These are phyloP conservation scores for Turdus rufiventris DNA, from an alignment of 2,113 vertebrate genomes.

Conservation along the genomic window DNA sequence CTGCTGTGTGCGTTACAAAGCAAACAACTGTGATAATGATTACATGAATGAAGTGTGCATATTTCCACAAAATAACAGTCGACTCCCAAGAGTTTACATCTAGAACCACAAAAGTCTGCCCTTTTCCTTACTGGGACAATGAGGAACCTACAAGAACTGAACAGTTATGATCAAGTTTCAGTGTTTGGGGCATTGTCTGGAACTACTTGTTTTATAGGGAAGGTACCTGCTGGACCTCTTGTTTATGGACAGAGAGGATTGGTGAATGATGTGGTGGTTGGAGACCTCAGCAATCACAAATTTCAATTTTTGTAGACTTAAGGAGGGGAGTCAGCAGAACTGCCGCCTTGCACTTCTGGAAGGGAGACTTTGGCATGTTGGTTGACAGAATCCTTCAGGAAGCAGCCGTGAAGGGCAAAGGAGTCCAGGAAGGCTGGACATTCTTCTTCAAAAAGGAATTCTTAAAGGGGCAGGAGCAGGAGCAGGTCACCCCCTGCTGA, in stretches of 20 bases:
- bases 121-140: not conserved
- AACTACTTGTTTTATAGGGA: not conserved
- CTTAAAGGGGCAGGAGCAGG: not conserved
- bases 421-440: not conserved
- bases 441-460: not conserved
- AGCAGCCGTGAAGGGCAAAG: not conserved
- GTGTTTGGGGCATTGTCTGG: not conserved
- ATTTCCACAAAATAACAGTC: not conserved
- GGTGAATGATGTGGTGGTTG: not conserved
- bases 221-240: not conserved
- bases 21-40: not conserved
- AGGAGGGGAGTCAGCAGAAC: not conserved
- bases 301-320: not conserved
- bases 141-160: not conserved
- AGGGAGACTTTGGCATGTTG: not conserved
- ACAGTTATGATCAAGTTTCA: not conserved
- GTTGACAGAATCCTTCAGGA: not conserved
- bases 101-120: not conserved
- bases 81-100: not conserved
- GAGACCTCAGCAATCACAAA: not conserved
- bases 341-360: not conserved
- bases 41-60: not conserved
- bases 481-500: not conserved
- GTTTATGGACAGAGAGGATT: not conserved
- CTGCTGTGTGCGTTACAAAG: not conserved